Conservation (phyloP, 2,113 vertebrate species). For the Spea multiplicata region DNA sequence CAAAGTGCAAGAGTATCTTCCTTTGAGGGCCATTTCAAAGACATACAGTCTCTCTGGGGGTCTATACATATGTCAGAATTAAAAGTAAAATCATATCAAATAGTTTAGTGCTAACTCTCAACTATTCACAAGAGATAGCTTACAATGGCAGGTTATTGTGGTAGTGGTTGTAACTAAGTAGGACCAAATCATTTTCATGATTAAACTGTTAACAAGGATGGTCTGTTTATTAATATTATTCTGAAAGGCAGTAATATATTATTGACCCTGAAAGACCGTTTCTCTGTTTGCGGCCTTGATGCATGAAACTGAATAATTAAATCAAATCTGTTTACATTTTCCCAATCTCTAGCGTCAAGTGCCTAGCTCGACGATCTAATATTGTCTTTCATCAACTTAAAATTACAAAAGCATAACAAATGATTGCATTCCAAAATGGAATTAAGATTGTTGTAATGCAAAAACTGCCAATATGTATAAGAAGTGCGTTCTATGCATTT, state of each 20-base stretch:
- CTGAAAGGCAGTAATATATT: slow-evolving; percentile 1
- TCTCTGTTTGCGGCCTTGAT: slow-evolving; percentile 5
- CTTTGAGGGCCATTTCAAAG: neutral
- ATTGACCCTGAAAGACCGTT: slow-evolving; percentile 2
- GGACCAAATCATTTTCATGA: neutral
- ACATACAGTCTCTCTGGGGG: neutral
- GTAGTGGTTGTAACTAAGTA: no score
- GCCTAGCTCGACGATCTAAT: slow-evolving; percentile 51
- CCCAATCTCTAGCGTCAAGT: slow-evolving; percentile 37
- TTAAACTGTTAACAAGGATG: neutral
- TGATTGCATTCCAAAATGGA: slow-evolving; percentile 56
- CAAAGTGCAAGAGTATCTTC: neutral
- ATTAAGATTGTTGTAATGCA: slow-evolving; percentile 60
- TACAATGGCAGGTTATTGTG: no score
- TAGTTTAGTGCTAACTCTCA: no score
- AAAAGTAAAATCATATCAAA: neutral
- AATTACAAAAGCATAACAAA: slow-evolving; percentile 57
- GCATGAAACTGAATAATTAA: slow-evolving; percentile 56
- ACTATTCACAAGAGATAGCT: no score
- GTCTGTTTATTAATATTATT: slow-evolving; percentile 11
- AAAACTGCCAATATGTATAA: slow-evolving; percentile 60
- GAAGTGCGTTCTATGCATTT: slow-evolving; percentile 49
- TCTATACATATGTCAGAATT: neutral
- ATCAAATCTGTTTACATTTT: slow-evolving; percentile 49
- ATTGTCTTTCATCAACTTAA: slow-evolving; percentile 54